Base-by-base conservation (phyloP, 2,797 vertebrate species). In the Molossus molossus region DNA sequence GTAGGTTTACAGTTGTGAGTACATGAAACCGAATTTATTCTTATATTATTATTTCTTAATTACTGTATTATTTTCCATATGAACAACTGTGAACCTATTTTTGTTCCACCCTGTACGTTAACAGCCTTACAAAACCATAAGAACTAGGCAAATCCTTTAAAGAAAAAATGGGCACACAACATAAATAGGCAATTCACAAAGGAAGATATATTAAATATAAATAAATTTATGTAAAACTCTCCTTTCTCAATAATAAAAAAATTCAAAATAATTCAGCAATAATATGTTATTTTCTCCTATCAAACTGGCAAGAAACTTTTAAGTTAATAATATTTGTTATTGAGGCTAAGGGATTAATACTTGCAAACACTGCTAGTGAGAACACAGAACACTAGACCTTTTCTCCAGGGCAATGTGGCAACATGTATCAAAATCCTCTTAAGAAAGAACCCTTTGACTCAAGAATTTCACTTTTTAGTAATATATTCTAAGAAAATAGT, bases 151-250 rank as follows among this genome's bases (percentile, higher is more conserved):
- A 90, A 82, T 69, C 15, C 13, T 70, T 85, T 55, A 80, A 91
- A 75, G 37, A 64, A 91, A 93, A 96, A 90, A 72, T 53, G 55
- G 48, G 29, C 45, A 96, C 45, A 13, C 18, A 72, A 72, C 27
- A 77, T 40, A 81, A 76, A 88, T 0, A 86, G 29, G 14, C 15
- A 77, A 65, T 73, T 75, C 50, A 64, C 64, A 91, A 94, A 93
- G 23, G 60, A 85, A 93, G 57, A 91, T 57, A 73, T 3, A 58
- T 65, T 95, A 91, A 84, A 90, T 53, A 84, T 33, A 95, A 93
- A 84, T 87, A 64, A 92, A 81, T 75, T 20, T 48, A 81, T 33
- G 27, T 76, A 87, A 84, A 94, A 76, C 3, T 72, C 57, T 57
- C 83, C 53, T 79, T 77, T 83, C 21, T 91, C 62, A 89, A 33